Base-by-base conservation (phyloP, 1,140 invertebrate species). In the Drosophila asahinai region DNA sequence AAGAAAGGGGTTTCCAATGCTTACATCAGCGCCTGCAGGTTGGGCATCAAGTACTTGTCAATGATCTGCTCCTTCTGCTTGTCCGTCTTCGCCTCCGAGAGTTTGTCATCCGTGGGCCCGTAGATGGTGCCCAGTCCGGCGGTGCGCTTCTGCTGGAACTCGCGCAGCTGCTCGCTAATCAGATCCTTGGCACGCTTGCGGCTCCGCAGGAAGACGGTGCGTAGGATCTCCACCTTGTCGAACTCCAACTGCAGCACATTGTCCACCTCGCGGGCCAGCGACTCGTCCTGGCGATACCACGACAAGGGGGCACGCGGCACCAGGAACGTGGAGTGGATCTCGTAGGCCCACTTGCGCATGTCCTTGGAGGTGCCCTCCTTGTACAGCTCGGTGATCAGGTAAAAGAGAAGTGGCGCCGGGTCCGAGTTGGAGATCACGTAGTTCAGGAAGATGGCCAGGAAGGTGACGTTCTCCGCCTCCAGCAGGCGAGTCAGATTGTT, bases 261-360 rank as follows among this genome's bases (percentile, higher is more conserved):
- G 87, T 98, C 97, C 52, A 98, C 97, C 94, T 98, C 97, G 71
- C 97, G 95, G 12, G 97, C 97, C 92, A 98, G 95, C 0, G 86
- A 77, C 27, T 98, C 97, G 86, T 98, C 97, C 48, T 97, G 96
- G 77, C 97, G 96, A 71, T 95, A 96, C 65, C 98, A 94, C 84
- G 96, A 95, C 79, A 99, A 93, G 49, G 97, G 97, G 79, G 98
- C 97, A 87, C 96, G 96, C 83, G 98, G 97, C 83, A 98, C 97
- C 65, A 99, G 94, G 94, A 99, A 99, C 87, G 97, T 98, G 61
- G 98, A 99, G 94, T 99, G 97, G 87, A 99, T 98, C 94, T 99
- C 98, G 94, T 99, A 99, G 33, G 98, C 98, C 98, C 98, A 99
- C 93, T 98, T 97, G 62, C 97, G 95, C 95, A 99, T 94, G 91